Evolutionary conservation across 2,888 invertebrate genomes (phyloP), one percentile per base, ranked within the genome.

Genomic region (Tachina lurida): DNA sequence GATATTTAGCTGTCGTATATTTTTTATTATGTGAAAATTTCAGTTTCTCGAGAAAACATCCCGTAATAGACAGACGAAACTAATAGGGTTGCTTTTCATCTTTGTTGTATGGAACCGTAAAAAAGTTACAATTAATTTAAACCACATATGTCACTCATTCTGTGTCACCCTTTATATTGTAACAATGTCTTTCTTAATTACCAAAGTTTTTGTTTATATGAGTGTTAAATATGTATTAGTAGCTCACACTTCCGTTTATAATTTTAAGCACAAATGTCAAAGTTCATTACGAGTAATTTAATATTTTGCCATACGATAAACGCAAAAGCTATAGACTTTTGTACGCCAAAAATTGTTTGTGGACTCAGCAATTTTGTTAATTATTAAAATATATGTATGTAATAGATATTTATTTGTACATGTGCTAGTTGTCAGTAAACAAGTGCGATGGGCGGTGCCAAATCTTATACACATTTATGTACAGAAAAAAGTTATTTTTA

Each of bases 321-420:
- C 49, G 22, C 22, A 56, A 31, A 31, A 31, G 31, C 5, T 0
- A 12, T 12, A 56, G 76, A 65, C 41, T 60, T n/a, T 10, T n/a
- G 17, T 31, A 54, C 19, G 62, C 39, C 52, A 47, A 68, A 67
- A 41, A 47, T 39, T 54, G n/a, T 68, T 58, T 79, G 49, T 71
- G 62, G 47, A 60, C 52, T 60, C 45, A 43, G 39, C 39, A 70
- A 79, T 83, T 83, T 75, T 49, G 43, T 62, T 71, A 86, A 79
- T 86, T 83, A 60, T 75, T 75, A 19, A 78, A 54, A 56, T 63
- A 68, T 73, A 65, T 43, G 41, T 73, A 65, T 43, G 41, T 54
- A 47, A 47, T 41, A 60, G 41, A 60, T 52, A 58, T 47, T 39
- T 39, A 43, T 63, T 56, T 67, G 9, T 39, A 22, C 41, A 49